These are phyloP conservation scores for Mythimna vitellina DNA, from an alignment of 2,888 invertebrate genomes.

Conservation along the genomic window DNA sequence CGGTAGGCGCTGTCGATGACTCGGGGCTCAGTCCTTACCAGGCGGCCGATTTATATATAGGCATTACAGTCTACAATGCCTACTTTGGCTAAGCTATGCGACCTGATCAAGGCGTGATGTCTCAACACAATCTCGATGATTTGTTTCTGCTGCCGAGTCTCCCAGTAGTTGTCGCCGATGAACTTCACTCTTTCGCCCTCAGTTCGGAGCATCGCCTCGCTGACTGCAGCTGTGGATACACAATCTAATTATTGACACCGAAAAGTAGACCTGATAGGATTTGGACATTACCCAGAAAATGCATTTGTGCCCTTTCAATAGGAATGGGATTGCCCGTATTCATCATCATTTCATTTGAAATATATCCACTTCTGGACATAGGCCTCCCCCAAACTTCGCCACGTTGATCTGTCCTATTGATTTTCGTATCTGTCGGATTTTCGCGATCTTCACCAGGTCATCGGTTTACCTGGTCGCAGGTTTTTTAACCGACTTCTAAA, in stretches of 20 bases:
- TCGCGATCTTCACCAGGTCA: too few species aligned
- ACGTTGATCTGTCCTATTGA: too few species aligned
- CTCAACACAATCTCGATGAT: conserved; percentile 61
- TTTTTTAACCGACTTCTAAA: too few species aligned
- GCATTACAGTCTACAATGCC: background rate
- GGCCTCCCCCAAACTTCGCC: too few species aligned
- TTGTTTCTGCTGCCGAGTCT: conserved; percentile 54
- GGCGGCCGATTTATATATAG: too few species aligned
- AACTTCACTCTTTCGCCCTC: conserved; percentile 24
- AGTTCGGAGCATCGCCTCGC: conserved; percentile 29
- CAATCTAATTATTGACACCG: background rate
- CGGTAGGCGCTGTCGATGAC: too few species aligned
- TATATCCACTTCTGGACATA: too few species aligned
- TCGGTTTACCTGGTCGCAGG: too few species aligned
- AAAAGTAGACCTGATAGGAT: background rate
- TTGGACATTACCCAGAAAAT: background rate
- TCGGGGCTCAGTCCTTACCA: too few species aligned
- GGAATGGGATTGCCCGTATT: background rate
- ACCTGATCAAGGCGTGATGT: conserved; percentile 70
- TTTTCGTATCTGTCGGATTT: too few species aligned
- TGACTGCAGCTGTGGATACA: conserved; percentile 38
- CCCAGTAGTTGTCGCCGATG: conserved; percentile 31
- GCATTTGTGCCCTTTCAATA: background rate
- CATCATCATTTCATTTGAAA: too few species aligned
- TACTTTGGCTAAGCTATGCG: background rate